A percentile compares a stretch with the other conserved stretches of the same genome.
Evolutionary conservation across 2,797 vertebrate genomes (phyloP).

Genomic region (Geotrypetes seraphini): DNA sequence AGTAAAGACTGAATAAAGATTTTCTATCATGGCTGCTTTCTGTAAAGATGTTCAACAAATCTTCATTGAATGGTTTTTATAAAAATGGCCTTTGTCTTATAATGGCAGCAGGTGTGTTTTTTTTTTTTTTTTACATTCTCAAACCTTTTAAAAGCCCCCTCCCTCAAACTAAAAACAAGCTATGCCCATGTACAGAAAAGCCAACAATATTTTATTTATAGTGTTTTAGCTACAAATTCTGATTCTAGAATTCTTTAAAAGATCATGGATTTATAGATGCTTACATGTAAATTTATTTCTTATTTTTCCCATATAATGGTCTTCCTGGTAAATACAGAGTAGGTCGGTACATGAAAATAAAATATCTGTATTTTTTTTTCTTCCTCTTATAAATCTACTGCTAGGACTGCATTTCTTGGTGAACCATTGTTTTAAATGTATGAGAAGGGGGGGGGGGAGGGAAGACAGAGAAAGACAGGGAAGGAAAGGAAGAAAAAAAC

Average conservation of each 20-base stretch:
- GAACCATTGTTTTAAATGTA: conserved; percentile 40
- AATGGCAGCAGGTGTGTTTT: too few species aligned
- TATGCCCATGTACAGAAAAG: conserved; percentile 60
- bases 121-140: neutral
- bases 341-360: conserved; percentile 78
- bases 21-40: too few species aligned
- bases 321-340: conserved; percentile 57
- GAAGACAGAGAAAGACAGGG: too few species aligned
- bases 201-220: conserved; percentile 97
- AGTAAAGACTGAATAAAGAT: too few species aligned
- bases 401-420: conserved; percentile 77
- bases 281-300: conserved; percentile 75
- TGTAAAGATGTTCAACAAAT: too few species aligned
- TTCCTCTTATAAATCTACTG: conserved; percentile 79
- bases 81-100: too few species aligned
- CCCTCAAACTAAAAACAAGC: conserved; percentile 56
- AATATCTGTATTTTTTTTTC: conserved; percentile 49
- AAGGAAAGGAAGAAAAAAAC: conserved; percentile 46
- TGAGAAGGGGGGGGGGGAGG: conserved; percentile 51
- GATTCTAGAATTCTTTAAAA: conserved; percentile 87
- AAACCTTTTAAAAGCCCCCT: neutral
- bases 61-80: too few species aligned
- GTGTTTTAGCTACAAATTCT: conserved; percentile 97
- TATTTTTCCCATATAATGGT: conserved; percentile 58
- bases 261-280: conserved; percentile 75